Evolutionary conservation across 2,113 vertebrate species (phyloP), one percentile per base, ranked within the genome.

Genomic region (Nematolebias whitei): DNA sequence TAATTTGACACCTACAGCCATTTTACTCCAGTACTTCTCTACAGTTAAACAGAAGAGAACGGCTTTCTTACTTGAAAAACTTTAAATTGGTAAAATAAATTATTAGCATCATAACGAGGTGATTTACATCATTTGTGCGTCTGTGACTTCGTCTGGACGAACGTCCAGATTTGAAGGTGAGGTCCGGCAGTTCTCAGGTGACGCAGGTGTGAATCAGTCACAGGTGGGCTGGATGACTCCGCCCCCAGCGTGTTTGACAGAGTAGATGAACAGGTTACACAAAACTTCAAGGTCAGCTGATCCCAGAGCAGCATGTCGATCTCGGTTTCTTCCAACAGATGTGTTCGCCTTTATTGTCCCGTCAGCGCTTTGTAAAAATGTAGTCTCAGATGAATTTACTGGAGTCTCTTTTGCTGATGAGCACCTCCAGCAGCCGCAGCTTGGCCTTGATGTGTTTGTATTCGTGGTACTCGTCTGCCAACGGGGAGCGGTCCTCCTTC

Each of bases 361-460:
- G 24, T 39, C 6, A n/a, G 6, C 63, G 63, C 71, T 43, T 63
- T 69, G 40, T 43, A 14, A n/a, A n/a, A n/a, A n/a, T n/a, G n/a
- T n/a, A 67, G 45, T 40, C 57, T 86, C 82, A 94, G 69, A 91
- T 89, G 32, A 90, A 83, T 53, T 92, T 92, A 0, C 80, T 58
- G 2, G 93, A 84, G 87, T 96, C 95, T 93, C 95, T 93, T 90
- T 99, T 99, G 93, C 95, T 98, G 91, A 99, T 98, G 68, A 99
- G 94, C 65, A 96, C 98, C 72, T 99, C 97, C 87, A 99, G 87
- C 24, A 99, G 94, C 78, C 94, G 88, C 58, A 99, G 90, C 71
- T 99, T 99, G 29, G 98, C 98, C 83, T 99, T 99, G 15, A 98
- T 79, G 44, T 99, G 96, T 84, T 98, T 99, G 91, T 99, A 99